Evolutionary conservation across 2,888 invertebrate genomes (phyloP), one percentile per base, ranked within the genome.

Genomic region (Ectemnius lituratus): DNA sequence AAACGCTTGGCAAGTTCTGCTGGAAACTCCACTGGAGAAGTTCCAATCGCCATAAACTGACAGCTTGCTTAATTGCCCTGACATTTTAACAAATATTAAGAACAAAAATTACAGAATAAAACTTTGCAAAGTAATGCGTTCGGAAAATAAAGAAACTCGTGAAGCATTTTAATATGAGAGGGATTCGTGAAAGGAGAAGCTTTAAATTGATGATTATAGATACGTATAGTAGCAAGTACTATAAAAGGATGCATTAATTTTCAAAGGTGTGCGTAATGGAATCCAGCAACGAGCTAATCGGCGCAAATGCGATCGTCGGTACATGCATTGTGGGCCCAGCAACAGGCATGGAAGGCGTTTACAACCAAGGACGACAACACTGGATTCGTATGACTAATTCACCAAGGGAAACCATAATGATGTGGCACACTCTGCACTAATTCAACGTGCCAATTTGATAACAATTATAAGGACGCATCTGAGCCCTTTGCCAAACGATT

Each of bases 301-400:
- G 94, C n/a, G 93, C 92, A 79, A 93, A 93, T 73, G 92, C 93
- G 4, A 88, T 92, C 85, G 92, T 95, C 70, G 96, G 96, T 0
- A 94, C 94, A 88, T 95, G 95, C 88, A 93, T 95, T 86, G 94
- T 96, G 83, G 96, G 96, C 72, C 94, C 95, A 14, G 81, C 81
- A 8, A 82, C 73, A 11, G 79, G 85, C 4, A 79, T 78, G 27
- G 77, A 73, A 45, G 78, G 74, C 64, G 94, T 93, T 88, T 91
- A 92, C 2, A 95, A 94, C 68, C 93, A 94, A 2, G 95, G 95
- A 85, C 94, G 95, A 67, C 95, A 96, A 83, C 97, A 97, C 91
- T 97, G 97, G 97, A 94, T 95, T 79, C 96, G 97, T 87, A 97
- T 97, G 96, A 94, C 95, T 65, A 95, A 96, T 87, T 96, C 96